Percentiles rank a stretch among this genome's conserved stretches.
Evolutionary conservation across 35 echinoderm and acorn worm genomes (phyloP).

Genomic region (Lytechinus variegatus): DNA sequence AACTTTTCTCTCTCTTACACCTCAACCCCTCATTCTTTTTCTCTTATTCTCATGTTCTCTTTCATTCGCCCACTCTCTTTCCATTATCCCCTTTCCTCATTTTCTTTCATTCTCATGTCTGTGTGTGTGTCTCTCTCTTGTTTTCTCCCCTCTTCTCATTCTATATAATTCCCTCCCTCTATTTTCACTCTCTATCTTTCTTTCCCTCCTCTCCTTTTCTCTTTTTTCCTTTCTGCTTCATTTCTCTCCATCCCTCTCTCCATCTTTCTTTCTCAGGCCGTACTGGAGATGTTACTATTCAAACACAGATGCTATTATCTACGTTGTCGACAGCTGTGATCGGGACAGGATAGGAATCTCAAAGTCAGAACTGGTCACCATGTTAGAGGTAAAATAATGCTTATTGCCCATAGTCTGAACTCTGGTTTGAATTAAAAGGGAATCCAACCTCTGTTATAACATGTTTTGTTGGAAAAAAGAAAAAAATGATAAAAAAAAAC

Average conservation of each 20-base stretch:
- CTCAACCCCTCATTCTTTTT: too few species aligned
- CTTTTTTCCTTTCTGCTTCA: too few species aligned
- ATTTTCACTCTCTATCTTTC: not conserved
- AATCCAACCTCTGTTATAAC: not conserved
- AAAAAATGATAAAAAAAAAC: too few species aligned
- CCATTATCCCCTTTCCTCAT: too few species aligned
- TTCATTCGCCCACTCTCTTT: too few species aligned
- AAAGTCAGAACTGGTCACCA: slow-evolving; percentile 99
- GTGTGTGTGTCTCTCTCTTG: not conserved
- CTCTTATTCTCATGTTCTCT: too few species aligned
- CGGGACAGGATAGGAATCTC: slow-evolving; percentile 98
- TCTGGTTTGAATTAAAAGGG: not conserved
- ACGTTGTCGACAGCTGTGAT: slow-evolving; percentile 98
- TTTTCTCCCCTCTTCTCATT: not conserved
- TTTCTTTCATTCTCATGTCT: too few species aligned
- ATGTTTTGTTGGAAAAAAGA: too few species aligned
- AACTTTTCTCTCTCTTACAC: too few species aligned
- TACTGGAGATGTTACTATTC: slow-evolving; percentile 99
- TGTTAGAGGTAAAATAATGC: slow-evolving; percentile 99
- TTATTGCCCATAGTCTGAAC: not conserved
- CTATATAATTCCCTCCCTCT: not conserved
- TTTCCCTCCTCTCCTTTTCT: not conserved
- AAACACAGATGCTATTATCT: slow-evolving; percentile 99
- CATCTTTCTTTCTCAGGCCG: slow-evolving; percentile 61
- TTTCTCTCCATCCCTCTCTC: not conserved